phyloP scores from a whole-genome alignment of 2,888 invertebrate genomes.

The Eupithecia insigniata region DNA sequence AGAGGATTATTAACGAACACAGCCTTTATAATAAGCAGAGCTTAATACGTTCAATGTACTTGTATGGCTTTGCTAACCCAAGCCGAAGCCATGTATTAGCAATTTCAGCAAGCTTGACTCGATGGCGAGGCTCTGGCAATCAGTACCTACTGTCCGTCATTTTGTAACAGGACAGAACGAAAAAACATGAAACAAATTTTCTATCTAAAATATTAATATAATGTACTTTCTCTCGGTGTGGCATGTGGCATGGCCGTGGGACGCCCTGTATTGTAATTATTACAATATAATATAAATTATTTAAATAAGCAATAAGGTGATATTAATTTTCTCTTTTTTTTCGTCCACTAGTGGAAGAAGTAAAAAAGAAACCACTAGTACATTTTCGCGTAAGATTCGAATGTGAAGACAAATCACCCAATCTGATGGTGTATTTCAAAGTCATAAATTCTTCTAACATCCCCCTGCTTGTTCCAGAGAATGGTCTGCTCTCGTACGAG shows the following conservation, averaged over 20 bases:
- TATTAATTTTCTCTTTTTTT: no score
- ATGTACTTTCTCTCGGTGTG: no score
- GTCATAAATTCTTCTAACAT: background rate
- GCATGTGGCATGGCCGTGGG: no score
- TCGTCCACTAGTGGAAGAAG: no score
- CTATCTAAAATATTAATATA: no score
- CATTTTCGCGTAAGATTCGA: no score
- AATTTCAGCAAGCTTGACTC: background rate
- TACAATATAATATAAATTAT: no score
- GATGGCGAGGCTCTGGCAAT: background rate
- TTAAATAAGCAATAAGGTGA: no score
- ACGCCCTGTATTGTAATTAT: no score
- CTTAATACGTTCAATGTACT: background rate
- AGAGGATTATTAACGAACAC: background rate
- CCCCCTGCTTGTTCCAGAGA: slow-evolving; percentile 84
- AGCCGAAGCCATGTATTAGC: slow-evolving; percentile 8
- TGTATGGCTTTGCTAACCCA: background rate
- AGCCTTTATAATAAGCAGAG: background rate
- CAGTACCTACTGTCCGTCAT: background rate
- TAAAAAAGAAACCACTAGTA: no score
- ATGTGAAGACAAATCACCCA: no score
- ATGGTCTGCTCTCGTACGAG: slow-evolving; percentile 95
- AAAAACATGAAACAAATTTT: no score
- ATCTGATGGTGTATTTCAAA: background rate
- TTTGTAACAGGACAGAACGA: background rate